Conservation (phyloP, 2,797 vertebrate species). For the Mus caroli region DNA sequence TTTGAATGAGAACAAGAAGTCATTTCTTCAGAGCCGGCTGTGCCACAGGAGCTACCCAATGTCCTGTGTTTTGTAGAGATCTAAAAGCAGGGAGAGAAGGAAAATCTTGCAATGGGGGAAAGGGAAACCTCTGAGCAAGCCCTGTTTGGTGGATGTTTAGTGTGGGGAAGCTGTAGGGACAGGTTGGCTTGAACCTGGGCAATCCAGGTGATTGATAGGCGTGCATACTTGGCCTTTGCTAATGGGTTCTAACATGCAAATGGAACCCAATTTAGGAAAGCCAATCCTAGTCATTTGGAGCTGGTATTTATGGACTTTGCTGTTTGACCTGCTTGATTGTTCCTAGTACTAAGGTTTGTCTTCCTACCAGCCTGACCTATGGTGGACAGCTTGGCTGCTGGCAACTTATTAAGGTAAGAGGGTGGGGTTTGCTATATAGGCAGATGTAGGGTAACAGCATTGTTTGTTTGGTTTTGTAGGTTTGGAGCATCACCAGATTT, state of each 20-base stretch:
- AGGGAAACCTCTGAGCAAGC: not conserved
- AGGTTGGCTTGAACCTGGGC: not conserved
- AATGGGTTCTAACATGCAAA: not conserved
- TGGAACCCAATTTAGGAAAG: not conserved
- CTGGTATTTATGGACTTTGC: not conserved
- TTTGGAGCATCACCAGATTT: not conserved
- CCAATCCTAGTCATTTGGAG: not conserved
- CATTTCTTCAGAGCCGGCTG: not conserved
- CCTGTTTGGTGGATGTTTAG: not conserved
- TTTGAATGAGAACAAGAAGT: conserved; percentile 1
- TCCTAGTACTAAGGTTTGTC: not conserved
- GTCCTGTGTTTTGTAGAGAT: not conserved
- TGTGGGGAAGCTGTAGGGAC: not conserved
- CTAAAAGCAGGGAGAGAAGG: not conserved
- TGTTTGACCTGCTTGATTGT: conserved; percentile 8
- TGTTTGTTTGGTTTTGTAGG: not conserved
- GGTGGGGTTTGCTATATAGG: not conserved
- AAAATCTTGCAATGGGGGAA: not conserved
- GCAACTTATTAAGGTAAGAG: not conserved
- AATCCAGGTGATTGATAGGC: not conserved
- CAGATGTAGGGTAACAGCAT: not conserved
- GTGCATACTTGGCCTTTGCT: not conserved
- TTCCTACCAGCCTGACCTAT: not conserved
- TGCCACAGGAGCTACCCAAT: not conserved
- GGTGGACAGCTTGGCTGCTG: not conserved